Evolutionary conservation across 2,113 vertebrate genomes (phyloP), one percentile per base, ranked within the genome.

Genomic region (Myotis brandtii): DNA sequence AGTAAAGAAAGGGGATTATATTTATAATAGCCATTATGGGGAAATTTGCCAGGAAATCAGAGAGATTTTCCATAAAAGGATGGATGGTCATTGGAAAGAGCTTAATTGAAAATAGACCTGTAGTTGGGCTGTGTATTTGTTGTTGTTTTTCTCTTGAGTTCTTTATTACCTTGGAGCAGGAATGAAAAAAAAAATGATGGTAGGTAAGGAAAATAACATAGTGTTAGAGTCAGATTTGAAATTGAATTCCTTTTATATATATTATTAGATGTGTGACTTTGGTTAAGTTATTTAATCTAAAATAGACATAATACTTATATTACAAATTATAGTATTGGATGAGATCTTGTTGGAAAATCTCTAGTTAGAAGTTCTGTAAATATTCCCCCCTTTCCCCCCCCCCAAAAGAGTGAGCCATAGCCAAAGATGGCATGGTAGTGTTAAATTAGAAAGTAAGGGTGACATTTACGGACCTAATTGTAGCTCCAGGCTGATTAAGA

Each of bases 371-470:
- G 43, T 83, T 84, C 62, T 86, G 0, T 86, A 86, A 90, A 82
- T 69, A 72, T 82, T 64, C 40, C 40, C 20, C n/a, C 18, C 27
- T 43, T 73, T 54, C 64, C 32, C 21, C 50, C 80, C 64, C 64
- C 25, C 21, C 62, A 1, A 8, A 85, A 48, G 62, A 89, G n/a
- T 89, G 6, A 89, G 13, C 70, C 34, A 46, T 76, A 40, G 14
- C 79, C 37, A 94, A 56, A 93, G 20, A 23, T 91, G 54, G 66
- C 32, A 70, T 89, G 21, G 18, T 77, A 70, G 5, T 92, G 20
- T 91, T 96, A 86, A 92, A 89, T 92, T 89, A 32, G 73, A 89
- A 96, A 92, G 18, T 82, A 77, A 62, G 56, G 27, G 18, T 86
- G 54, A 79, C 27, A 84, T 75, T 93, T 93, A 56, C 81, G 25